Evolutionary conservation across 2,797 vertebrate species (phyloP), one percentile per base, ranked within the genome.

Genomic region (Crocidura indochinensis): DNA sequence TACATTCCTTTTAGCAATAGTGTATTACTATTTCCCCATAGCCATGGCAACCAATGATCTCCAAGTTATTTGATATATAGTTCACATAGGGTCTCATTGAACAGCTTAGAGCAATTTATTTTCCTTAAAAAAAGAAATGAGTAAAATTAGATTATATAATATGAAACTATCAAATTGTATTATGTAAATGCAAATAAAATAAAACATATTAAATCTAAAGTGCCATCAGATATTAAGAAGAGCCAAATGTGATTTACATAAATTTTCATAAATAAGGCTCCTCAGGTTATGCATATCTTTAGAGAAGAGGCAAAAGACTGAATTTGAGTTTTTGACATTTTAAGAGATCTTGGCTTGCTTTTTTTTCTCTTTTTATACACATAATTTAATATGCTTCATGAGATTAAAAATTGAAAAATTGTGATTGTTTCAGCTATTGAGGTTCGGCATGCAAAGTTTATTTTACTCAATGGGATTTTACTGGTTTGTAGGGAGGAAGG

Each of bases 61-160:
- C 84, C 11, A 86, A 93, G 47, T 88, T 93, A 89, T 77, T 20
- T 83, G 93, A 67, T 56, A 22, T 94, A 84, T 73, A 74, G 91
- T 92, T 95, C 81, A 87, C 72, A 65, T 47, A 81, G 46, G 68
- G n/a, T 92, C 22, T 92, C 29, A 71, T 62, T 90, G 67, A 75
- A 94, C 92, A 90, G 47, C 94, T 96, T 62, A 31, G 91, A 95
- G 88, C 49, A 79, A 91, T 93, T 92, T 1, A 0, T 89, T 95
- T 95, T 76, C 44, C 51, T 89, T 92, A 89, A 95, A 26, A 94
- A 93, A 88, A 84, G 64, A 94, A 80, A 81, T 20, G 84, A 84
- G 72, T 92, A 67, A 88, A 97, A 95, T 94, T 29, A 95, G 76
- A 96, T 95, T 96, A 92, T n/a, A 72, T 51, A 87, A 85, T 96